phyloP scores from a whole-genome alignment of 2,113 vertebrate genomes.

The Strigops habroptila region DNA sequence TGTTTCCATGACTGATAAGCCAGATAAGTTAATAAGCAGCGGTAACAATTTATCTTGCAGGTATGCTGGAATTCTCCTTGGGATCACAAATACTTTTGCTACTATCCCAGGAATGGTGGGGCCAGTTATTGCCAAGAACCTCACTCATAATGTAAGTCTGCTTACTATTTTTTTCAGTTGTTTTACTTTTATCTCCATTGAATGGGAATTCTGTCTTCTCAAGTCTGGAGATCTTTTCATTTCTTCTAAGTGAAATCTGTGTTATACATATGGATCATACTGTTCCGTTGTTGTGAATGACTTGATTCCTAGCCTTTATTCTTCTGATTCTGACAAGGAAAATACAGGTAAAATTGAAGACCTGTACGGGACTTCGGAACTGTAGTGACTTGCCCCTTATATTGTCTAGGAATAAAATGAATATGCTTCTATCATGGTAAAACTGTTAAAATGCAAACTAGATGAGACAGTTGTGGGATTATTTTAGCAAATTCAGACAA shows the following conservation, averaged over 20 bases:
- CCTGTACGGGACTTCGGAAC: background rate
- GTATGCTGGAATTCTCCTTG: constrained; percentile 93
- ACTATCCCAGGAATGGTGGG: constrained; percentile 97
- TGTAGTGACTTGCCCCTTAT: background rate
- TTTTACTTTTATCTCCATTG: background rate
- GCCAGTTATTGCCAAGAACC: constrained; percentile 86
- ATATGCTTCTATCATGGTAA: background rate
- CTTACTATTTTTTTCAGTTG: background rate
- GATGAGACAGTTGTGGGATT: background rate
- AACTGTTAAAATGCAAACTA: background rate
- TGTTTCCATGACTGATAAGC: background rate
- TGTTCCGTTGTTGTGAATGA: background rate
- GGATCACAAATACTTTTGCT: constrained; percentile 96
- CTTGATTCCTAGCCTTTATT: background rate
- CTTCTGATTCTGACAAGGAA: background rate
- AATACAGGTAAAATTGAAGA: background rate
- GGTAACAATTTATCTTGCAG: constrained; percentile 65
- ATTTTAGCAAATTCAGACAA: background rate
- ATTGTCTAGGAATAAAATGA: background rate
- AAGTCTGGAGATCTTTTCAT: background rate
- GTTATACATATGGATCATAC: background rate
- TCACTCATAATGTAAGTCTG: constrained; percentile 88
- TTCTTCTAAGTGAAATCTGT: background rate
- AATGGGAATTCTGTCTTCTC: background rate
- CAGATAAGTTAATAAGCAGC: background rate